phyloP scores from a whole-genome alignment of 2,113 vertebrate species.

The Chloebia gouldiae region DNA sequence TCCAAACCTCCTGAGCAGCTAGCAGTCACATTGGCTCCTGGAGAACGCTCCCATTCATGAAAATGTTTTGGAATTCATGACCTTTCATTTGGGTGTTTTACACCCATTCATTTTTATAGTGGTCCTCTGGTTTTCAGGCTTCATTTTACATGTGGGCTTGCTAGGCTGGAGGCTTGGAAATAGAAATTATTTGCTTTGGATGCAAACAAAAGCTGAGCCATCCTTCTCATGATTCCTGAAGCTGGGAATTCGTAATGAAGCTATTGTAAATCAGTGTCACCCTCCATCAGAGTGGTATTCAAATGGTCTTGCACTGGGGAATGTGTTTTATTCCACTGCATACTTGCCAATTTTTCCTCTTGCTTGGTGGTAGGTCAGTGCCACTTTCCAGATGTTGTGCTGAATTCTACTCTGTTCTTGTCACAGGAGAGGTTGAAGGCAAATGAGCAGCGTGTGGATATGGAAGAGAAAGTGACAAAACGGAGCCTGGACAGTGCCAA shows the following conservation, averaged over 20 bases:
- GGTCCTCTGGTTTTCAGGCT: background rate
- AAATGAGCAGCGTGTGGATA: slow-evolving; percentile 82
- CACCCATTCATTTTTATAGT: background rate
- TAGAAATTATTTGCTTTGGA: background rate
- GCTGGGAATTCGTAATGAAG: background rate
- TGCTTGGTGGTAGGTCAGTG: background rate
- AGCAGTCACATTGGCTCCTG: background rate
- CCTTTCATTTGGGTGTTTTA: background rate
- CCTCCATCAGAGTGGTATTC: background rate
- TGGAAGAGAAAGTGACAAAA: slow-evolving; percentile 88
- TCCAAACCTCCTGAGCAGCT: background rate
- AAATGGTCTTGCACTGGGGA: background rate
- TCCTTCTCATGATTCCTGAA: background rate
- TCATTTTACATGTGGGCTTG: background rate
- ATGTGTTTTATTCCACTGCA: background rate
- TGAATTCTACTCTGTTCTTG: background rate
- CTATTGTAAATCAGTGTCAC: background rate
- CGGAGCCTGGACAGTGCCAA: slow-evolving; percentile 79
- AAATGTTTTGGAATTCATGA: background rate
- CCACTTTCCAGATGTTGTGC: background rate
- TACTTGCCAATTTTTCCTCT: background rate
- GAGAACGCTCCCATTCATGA: background rate
- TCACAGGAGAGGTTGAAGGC: slow-evolving; percentile 90
- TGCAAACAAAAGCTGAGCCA: background rate
- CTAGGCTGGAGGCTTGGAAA: background rate